Conservation (phyloP, 2,888 invertebrate species). For the Celastrina argiolus region DNA sequence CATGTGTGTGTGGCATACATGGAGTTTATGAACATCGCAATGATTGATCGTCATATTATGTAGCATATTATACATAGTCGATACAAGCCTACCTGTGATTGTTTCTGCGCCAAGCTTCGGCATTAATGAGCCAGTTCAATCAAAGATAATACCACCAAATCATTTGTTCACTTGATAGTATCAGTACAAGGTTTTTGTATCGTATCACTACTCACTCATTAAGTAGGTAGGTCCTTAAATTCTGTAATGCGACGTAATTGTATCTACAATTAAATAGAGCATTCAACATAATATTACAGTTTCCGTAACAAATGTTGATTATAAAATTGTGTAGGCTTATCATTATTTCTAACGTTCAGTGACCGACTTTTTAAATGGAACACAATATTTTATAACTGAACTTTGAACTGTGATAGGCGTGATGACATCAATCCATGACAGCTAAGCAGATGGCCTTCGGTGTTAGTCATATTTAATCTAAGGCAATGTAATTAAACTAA, state of each 20-base stretch:
- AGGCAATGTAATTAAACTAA: not conserved
- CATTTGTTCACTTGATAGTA: too few relatives aligned
- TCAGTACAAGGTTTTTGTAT: too few relatives aligned
- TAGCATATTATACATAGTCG: too few relatives aligned
- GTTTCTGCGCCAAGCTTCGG: too few relatives aligned
- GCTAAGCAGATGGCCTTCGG: not conserved
- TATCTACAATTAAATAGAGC: too few relatives aligned
- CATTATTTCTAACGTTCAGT: slow-evolving; percentile 4
- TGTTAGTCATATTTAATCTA: not conserved
- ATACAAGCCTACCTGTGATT: too few relatives aligned
- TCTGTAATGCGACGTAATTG: too few relatives aligned
- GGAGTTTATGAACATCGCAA: not conserved
- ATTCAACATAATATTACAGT: not conserved
- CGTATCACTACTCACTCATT: too few relatives aligned
- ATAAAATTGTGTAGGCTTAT: not conserved
- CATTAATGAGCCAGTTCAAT: too few relatives aligned
- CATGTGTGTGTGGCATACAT: not conserved
- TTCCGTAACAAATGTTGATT: not conserved
- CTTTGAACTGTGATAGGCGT: slow-evolving; percentile 15
- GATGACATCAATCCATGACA: not conserved
- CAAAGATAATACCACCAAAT: too few relatives aligned
- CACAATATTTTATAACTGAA: slow-evolving; percentile 18
- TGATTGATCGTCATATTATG: not conserved
- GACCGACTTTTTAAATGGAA: slow-evolving; percentile 25
- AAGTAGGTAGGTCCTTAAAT: too few relatives aligned